Conservation (phyloP, 2,797 vertebrate genomes). For the Buceros bicornis region DNA sequence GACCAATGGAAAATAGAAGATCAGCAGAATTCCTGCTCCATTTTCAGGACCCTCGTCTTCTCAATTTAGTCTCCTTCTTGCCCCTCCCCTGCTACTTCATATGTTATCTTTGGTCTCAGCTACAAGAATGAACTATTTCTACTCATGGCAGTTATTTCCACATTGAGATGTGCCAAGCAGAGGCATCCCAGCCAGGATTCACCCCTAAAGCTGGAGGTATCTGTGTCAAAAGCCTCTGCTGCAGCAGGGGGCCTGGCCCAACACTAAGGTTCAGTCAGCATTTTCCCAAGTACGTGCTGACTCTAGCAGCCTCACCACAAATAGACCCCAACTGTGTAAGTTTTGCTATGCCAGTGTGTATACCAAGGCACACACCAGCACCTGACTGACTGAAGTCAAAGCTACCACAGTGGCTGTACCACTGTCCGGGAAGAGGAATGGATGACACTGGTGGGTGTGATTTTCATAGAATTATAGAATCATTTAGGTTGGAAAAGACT, state of each 20-base stretch:
- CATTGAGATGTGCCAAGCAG: rapidly evolving
- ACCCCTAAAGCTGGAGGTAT: rapidly evolving
- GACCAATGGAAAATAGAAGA: neutral
- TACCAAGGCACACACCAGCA: neutral
- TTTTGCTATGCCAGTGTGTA: neutral
- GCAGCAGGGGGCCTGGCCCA: neutral
- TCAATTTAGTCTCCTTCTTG: neutral
- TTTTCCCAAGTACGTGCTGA: rapidly evolving
- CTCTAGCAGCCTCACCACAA: neutral
- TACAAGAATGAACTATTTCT: rapidly evolving
- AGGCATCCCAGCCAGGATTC: rapidly evolving
- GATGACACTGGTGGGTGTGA: rapidly evolving
- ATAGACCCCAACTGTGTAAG: rapidly evolving
- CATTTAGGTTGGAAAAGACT: neutral
- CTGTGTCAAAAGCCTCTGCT: neutral
- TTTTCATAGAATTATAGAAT: neutral
- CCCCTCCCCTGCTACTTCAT: neutral
- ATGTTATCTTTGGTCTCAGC: neutral
- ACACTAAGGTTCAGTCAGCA: rapidly evolving
- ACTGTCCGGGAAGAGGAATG: neutral
- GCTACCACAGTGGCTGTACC: rapidly evolving
- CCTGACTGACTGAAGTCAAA: neutral
- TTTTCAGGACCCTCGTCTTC: neutral
- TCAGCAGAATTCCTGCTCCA: neutral
- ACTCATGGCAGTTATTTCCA: rapidly evolving